These are phyloP conservation scores for Pogonophryne albipinna DNA, from an alignment of 2,797 vertebrate genomes.

Conservation along the genomic window DNA sequence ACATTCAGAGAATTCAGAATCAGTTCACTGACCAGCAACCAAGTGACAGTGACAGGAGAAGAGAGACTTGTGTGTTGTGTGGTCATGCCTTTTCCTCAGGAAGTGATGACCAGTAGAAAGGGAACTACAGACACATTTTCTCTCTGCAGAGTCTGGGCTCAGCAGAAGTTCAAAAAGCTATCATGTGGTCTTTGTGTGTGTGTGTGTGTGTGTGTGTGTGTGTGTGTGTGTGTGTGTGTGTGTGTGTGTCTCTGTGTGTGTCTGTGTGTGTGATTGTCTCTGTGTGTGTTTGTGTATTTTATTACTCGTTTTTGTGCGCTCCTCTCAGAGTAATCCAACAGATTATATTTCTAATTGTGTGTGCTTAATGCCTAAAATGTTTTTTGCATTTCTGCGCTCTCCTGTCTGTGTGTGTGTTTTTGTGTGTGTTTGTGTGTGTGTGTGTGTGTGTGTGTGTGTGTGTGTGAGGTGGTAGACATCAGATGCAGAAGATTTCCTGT, in stretches of 20 bases:
- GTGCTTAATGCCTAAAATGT: neutral
- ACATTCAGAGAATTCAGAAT: constrained; percentile 18
- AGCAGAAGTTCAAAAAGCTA: constrained; percentile 85
- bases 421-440: constrained; percentile 6
- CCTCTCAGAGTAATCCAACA: neutral
- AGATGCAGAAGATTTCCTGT: constrained; percentile 86
- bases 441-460: constrained; percentile 35
- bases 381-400: constrained; percentile 9
- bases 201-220: constrained; percentile 19
- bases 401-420: neutral
- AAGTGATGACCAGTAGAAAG: constrained; percentile 81
- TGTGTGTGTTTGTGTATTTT: constrained; percentile 18
- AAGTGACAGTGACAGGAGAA: constrained; percentile 52
- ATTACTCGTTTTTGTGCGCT: constrained; percentile 3
- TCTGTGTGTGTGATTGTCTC: constrained; percentile 3
- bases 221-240: constrained; percentile 7
- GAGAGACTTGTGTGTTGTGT: constrained; percentile 21
- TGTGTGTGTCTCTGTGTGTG: constrained; percentile 22
- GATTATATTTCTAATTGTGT: neutral
- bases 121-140: constrained; percentile 79
- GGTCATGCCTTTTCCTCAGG: constrained; percentile 81
- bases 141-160: constrained; percentile 78
- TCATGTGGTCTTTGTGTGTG: constrained; percentile 80
- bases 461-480: constrained; percentile 80
- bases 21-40: constrained; percentile 41